Percentiles rank a stretch among this genome's conserved stretches.
These are phyloP conservation scores for Ischnus inquisitorius DNA, from an alignment of 2,888 invertebrate genomes.

Conservation along the genomic window DNA sequence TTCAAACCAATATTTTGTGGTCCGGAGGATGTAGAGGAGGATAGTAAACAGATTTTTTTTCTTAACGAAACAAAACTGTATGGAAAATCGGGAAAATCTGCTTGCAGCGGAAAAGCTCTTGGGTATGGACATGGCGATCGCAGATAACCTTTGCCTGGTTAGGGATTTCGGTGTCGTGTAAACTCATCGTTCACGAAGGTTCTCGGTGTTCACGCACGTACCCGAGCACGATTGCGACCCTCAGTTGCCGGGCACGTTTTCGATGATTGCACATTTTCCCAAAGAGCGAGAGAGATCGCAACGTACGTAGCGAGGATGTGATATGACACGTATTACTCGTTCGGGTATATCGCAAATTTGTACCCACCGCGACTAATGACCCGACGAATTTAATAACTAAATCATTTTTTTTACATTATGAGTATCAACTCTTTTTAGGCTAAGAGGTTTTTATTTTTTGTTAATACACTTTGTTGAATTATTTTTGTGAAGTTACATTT, in stretches of 20 bases:
- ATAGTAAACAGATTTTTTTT: not conserved
- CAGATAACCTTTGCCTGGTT: conserved; percentile 54
- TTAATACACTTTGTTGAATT: too few species aligned
- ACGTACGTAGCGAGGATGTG: conserved; percentile 28
- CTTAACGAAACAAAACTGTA: not conserved
- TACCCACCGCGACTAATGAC: too few species aligned
- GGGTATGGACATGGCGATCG: conserved; percentile 60
- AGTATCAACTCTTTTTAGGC: too few species aligned
- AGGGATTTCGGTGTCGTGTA: conserved; percentile 55
- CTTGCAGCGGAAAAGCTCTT: conserved; percentile 35
- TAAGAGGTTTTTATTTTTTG: too few species aligned
- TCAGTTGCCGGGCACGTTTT: conserved; percentile 21
- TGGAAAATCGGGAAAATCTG: conserved; percentile 30
- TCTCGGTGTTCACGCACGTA: conserved; percentile 36
- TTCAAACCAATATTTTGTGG: not conserved
- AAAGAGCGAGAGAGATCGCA: not conserved
- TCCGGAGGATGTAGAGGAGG: not conserved
- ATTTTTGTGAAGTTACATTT: too few species aligned
- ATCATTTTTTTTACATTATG: too few species aligned
- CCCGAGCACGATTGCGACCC: conserved; percentile 18
- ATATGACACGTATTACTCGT: conserved; percentile 49
- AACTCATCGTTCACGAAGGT: conserved; percentile 57
- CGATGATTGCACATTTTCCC: conserved; percentile 23
- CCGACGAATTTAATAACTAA: too few species aligned
- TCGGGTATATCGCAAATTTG: not conserved